phyloP scores from a whole-genome alignment of 2,888 invertebrate genomes.

The Erebia epiphron region DNA sequence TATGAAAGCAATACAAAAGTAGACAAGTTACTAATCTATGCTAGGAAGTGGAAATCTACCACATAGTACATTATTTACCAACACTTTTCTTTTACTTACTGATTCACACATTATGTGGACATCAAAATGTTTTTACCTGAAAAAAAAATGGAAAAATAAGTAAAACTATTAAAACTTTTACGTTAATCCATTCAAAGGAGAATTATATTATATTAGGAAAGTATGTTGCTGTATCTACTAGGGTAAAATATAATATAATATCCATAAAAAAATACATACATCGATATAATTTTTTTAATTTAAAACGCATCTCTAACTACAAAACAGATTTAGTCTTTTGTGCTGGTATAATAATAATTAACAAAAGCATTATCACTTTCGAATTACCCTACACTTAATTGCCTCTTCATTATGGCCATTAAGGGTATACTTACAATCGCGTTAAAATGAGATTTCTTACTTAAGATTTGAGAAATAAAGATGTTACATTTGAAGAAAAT shows the following conservation, averaged over 20 bases:
- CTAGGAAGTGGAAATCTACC: no score
- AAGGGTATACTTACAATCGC: conserved; percentile 19
- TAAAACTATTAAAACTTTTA: not conserved
- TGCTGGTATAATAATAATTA: conserved; percentile 30
- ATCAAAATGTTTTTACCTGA: not conserved
- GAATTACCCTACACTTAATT: conserved; percentile 27
- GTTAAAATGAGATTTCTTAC: conserved; percentile 14
- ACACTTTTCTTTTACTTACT: not conserved
- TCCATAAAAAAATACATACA: not conserved
- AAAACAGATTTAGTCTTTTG: conserved; percentile 25
- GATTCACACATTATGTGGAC: not conserved
- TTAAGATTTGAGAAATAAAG: conserved; percentile 11
- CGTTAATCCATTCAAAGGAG: no score
- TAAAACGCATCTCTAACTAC: conserved; percentile 16
- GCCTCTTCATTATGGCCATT: conserved; percentile 19
- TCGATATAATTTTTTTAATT: conserved; percentile 5
- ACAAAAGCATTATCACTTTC: conserved; percentile 32
- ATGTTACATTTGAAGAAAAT: not conserved
- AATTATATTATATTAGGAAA: no score
- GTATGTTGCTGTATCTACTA: no score
- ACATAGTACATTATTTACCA: not conserved
- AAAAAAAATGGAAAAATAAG: not conserved
- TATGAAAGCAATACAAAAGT: not conserved
- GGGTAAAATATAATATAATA: no score
- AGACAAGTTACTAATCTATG: not conserved